A percentile compares a stretch with the other conserved stretches of the same genome.
These are phyloP conservation scores for Caretta caretta DNA, from an alignment of 2,113 vertebrate genomes.

Conservation along the genomic window DNA sequence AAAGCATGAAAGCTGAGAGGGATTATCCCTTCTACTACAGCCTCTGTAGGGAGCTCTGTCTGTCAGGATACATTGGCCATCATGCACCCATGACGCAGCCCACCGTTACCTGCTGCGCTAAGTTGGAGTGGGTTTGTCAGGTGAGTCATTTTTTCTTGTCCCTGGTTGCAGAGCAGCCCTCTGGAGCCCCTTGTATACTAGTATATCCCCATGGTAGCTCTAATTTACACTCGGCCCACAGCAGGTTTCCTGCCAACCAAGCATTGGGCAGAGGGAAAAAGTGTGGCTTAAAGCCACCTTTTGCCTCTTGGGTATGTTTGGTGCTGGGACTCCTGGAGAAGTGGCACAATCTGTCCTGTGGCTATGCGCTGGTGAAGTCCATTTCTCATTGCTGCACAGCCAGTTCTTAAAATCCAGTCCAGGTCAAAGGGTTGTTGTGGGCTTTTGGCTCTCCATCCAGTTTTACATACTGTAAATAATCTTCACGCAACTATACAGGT, in stretches of 20 bases:
- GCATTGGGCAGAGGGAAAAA: background rate
- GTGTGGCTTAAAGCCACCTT: background rate
- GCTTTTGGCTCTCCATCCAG: background rate
- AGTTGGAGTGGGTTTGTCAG: background rate
- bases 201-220: background rate
- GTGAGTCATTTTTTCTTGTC: background rate
- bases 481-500: background rate
- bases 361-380: too few species aligned
- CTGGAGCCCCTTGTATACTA: background rate
- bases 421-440: background rate
- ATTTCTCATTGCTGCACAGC: background rate
- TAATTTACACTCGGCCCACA: background rate
- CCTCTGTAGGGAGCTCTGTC: background rate
- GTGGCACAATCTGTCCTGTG: background rate
- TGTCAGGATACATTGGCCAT: background rate
- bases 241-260: background rate
- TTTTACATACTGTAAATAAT: background rate
- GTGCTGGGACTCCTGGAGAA: background rate
- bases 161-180: background rate
- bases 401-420: background rate
- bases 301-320: background rate
- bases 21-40: background rate
- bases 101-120: background rate
- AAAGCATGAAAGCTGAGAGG: background rate
- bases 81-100: background rate